Evolutionary conservation across 2,888 invertebrate genomes (phyloP).

Genomic region (Apotomis capreana): DNA sequence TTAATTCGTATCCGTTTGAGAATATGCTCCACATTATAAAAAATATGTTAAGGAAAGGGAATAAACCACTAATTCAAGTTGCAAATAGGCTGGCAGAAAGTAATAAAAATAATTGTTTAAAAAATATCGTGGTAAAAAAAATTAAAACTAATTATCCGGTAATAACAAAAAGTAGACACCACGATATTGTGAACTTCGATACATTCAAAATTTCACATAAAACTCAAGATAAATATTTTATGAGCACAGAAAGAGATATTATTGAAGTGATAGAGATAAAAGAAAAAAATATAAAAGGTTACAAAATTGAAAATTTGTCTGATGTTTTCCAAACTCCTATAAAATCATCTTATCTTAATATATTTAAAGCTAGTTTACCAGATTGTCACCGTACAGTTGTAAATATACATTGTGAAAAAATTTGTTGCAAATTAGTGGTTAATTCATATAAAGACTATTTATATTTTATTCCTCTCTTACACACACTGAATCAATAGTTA

Average conservation of each 20-base stretch:
- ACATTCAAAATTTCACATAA: slow-evolving; percentile 20
- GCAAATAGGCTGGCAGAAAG: slow-evolving; percentile 23
- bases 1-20: slow-evolving; percentile 40
- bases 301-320: slow-evolving; percentile 37
- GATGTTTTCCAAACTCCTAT: slow-evolving; percentile 33
- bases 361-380: slow-evolving; percentile 29
- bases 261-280: slow-evolving; percentile 35
- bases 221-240: slow-evolving; percentile 36
- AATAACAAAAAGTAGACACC: not conserved
- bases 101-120: not conserved
- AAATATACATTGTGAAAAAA: not conserved
- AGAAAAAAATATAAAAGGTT: slow-evolving; percentile 30
- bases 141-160: not conserved
- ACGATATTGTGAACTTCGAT: not conserved
- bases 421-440: not conserved
- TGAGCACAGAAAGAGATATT: slow-evolving; percentile 32
- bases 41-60: slow-evolving; percentile 31
- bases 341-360: slow-evolving; percentile 35
- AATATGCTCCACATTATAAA: slow-evolving; percentile 36
- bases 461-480: not conserved
- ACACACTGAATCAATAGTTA: not conserved
- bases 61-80: slow-evolving; percentile 31
- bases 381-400: slow-evolving; percentile 3
- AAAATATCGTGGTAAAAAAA: not conserved
- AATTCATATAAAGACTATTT: not conserved